Conservation (phyloP, 2,888 invertebrate genomes). For the Eledone cirrhosa region DNA sequence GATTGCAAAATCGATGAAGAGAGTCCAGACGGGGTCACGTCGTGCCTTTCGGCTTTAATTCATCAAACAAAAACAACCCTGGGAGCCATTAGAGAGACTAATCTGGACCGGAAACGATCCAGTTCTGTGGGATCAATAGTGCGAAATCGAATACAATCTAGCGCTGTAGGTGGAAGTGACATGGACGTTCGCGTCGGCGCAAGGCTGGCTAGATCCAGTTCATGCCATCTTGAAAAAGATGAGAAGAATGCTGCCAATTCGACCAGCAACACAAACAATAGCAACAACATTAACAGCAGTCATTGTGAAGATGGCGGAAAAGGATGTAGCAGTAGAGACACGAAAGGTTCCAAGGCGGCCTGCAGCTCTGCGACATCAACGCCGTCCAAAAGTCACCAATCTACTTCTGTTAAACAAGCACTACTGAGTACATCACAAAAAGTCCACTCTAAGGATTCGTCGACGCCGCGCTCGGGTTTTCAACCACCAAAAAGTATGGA, state of each 20-base stretch:
- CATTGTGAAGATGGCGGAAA: neutral
- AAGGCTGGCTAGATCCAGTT: slow-evolving; percentile 26
- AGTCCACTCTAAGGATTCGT: slow-evolving; percentile 6
- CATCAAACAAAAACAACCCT: slow-evolving; percentile 20
- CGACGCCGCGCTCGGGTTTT: slow-evolving; percentile 9
- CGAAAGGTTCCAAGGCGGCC: slow-evolving; percentile 9
- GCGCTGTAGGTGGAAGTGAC: slow-evolving; percentile 22
- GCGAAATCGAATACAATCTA: slow-evolving; percentile 21
- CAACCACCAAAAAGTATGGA: slow-evolving; percentile 19
- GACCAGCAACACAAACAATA: too few species aligned
- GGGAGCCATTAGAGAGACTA: slow-evolving; percentile 15
- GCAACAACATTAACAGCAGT: neutral
- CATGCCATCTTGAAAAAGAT: slow-evolving; percentile 13
- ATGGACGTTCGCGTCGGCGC: slow-evolving; percentile 20
- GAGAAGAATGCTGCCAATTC: neutral
- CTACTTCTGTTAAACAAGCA: slow-evolving; percentile 25
- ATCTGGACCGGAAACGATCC: slow-evolving; percentile 12
- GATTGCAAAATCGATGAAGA: slow-evolving; percentile 23
- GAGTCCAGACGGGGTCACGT: slow-evolving; percentile 15
- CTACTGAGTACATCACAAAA: slow-evolving; percentile 24
- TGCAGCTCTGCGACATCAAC: slow-evolving; percentile 22
- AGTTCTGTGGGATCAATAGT: slow-evolving; percentile 23
- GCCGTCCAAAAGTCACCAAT: slow-evolving; percentile 15
- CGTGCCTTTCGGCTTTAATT: slow-evolving; percentile 3
- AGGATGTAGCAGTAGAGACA: neutral